Evolutionary conservation across 2,113 vertebrate genomes (phyloP), one percentile per base, ranked within the genome.

Genomic region (Anoplopoma fimbria): DNA sequence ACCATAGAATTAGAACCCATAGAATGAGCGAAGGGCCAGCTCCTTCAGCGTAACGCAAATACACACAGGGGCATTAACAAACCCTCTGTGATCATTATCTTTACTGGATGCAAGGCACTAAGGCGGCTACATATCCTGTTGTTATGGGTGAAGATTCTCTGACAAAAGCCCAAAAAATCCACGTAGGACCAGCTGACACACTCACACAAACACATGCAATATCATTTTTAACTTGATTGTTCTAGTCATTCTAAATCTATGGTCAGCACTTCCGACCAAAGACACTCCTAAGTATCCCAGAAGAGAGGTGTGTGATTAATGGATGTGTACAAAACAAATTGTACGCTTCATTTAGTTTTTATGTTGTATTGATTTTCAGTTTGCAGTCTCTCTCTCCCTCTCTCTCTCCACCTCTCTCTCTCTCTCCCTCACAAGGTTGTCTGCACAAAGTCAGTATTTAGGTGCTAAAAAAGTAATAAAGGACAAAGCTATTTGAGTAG

Each of bases 401-500:
- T 36, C 29, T 27, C 2, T 36, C 9, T 17, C 14, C n/a, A n/a
- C n/a, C 47, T 51, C 47, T 51, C 8, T 64, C 9, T 67, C 27
- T 71, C 42, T 38, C 29, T 33, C 21, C 1, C n/a, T 17, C 57
- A 53, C 38, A 10, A n/a, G n/a, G 72, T 33, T 80, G 23, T 71
- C 34, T 63, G 62, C 34, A 83, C 58, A 57, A 73, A 68, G 62
- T 92, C 71, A 80, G 38, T 90, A 82, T 87, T 89, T 67, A 85
- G 92, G 94, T 94, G 93, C 91, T 94, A 91, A 88, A 72, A 12
- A 61, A 74, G 23, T 82, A 71, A 86, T 80, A 80, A 79, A 87
- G 34, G 71, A 83, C 71, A 83, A 82, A 87, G 71, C 69, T 76
- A 75, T 87, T 2, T 71, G 55, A 81, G 45, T 72, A 72, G 69